A percentile compares a stretch with the other conserved stretches of the same genome.
Conservation (phyloP, 2,113 vertebrate genomes). For the Leiothrix lutea region DNA sequence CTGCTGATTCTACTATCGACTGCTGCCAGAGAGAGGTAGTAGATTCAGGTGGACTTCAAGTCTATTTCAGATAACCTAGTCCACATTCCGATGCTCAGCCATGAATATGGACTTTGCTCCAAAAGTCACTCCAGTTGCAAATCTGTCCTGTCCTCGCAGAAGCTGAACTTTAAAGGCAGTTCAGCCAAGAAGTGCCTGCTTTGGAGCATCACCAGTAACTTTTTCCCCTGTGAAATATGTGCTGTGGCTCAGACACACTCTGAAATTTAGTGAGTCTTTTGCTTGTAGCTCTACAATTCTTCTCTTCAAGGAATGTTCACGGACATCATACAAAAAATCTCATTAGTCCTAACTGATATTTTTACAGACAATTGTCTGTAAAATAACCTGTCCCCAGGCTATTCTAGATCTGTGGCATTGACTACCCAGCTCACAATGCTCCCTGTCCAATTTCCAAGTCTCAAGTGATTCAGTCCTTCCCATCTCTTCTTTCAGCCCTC, state of each 20-base stretch:
- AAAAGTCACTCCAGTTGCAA: background rate
- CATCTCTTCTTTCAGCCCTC: slow-evolving; percentile 21
- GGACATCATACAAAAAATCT: slow-evolving; percentile 34
- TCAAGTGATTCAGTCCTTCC: slow-evolving; percentile 52
- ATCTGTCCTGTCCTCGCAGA: background rate
- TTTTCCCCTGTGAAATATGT: background rate
- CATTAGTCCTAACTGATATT: slow-evolving; percentile 2
- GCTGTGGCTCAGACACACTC: background rate
- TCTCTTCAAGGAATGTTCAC: background rate
- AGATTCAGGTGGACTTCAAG: background rate
- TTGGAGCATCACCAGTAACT: background rate
- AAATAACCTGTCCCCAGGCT: slow-evolving; percentile 31
- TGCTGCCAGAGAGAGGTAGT: background rate
- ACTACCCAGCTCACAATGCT: slow-evolving; percentile 18
- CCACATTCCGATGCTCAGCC: background rate
- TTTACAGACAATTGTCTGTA: slow-evolving; percentile 14
- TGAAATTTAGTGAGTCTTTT: background rate
- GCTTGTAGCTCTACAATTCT: background rate
- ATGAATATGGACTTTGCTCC: background rate
- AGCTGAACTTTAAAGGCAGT: background rate
- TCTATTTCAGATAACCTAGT: background rate
- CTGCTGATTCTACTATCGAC: background rate
- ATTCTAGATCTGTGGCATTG: background rate
- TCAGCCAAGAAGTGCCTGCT: background rate
- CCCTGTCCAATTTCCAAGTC: slow-evolving; percentile 37